Percentiles rank a stretch among this genome's conserved stretches.
Evolutionary conservation across 1,140 invertebrate genomes (phyloP).

Genomic region (Papilio glaucus): DNA sequence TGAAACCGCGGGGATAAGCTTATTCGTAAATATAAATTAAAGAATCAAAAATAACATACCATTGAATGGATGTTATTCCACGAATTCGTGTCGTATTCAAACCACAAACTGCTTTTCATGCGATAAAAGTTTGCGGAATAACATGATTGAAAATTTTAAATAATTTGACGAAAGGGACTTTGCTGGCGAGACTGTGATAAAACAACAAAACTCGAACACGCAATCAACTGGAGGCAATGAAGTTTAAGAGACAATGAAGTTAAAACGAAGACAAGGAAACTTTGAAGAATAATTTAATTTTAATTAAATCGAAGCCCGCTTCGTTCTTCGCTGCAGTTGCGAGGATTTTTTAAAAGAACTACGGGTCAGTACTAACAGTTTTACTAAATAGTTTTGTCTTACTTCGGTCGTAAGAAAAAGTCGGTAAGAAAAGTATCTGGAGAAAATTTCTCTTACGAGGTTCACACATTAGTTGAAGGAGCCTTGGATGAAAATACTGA

Average conservation of each 20-base stretch:
- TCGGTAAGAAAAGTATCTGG: too few relatives aligned
- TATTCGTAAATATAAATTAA: not conserved
- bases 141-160: slow-evolving; percentile 30
- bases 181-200: slow-evolving; percentile 28
- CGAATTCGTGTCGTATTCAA: not conserved
- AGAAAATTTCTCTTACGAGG: too few relatives aligned
- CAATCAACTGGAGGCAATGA: slow-evolving; percentile 37
- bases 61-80: not conserved
- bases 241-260: slow-evolving; percentile 36
- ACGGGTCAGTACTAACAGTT: not conserved
- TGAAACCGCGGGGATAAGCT: too few relatives aligned
- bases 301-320: not conserved
- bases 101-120: not conserved
- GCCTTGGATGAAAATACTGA: too few relatives aligned
- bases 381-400: not conserved
- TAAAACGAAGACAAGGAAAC: slow-evolving; percentile 36
- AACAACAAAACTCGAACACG: slow-evolving; percentile 36
- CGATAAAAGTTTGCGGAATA: not conserved
- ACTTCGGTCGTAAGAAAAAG: too few relatives aligned
- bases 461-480: too few relatives aligned
- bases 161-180: slow-evolving; percentile 11
- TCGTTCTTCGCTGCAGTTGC: slow-evolving; percentile 2
- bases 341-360: not conserved
- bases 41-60: not conserved
- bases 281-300: slow-evolving; percentile 33